A percentile compares a stretch with the other conserved stretches of the same genome.
Evolutionary conservation across 35 echinoderm and acorn worm species (phyloP).

Genomic region (Hemicentrotus pulcherrimus): DNA sequence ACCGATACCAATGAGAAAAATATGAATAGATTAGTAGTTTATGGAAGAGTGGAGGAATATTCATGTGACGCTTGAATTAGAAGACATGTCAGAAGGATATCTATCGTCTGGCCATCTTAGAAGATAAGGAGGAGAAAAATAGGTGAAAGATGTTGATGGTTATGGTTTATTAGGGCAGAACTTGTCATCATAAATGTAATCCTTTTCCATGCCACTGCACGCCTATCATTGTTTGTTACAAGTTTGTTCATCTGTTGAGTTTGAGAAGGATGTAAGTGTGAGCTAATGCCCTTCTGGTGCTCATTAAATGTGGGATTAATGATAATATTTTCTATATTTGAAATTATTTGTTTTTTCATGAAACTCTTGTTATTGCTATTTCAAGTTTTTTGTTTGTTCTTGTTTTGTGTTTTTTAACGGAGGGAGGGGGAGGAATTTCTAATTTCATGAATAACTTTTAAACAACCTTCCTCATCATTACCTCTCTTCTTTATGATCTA

Average conservation of each 20-base stretch:
- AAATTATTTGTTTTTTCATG: neutral
- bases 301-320: neutral
- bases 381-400: neutral
- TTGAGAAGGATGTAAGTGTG: neutral
- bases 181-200: neutral
- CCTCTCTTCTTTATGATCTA: no score
- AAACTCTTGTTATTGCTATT: neutral
- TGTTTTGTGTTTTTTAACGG: neutral
- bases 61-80: neutral
- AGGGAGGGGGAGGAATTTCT: neutral
- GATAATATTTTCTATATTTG: neutral
- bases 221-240: neutral
- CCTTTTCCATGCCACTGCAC: neutral
- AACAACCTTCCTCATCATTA: no score
- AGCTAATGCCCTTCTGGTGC: neutral
- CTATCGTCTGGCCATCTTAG: neutral
- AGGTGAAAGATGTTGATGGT: neutral
- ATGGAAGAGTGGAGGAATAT: neutral
- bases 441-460: neutral
- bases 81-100: neutral
- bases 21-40: constrained; percentile 39
- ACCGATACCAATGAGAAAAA: constrained; percentile 16
- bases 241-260: neutral
- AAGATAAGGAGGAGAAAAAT: neutral
- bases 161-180: constrained; percentile 1